Conservation (phyloP, 2,113 vertebrate species). For the Dipodomys ordii region DNA sequence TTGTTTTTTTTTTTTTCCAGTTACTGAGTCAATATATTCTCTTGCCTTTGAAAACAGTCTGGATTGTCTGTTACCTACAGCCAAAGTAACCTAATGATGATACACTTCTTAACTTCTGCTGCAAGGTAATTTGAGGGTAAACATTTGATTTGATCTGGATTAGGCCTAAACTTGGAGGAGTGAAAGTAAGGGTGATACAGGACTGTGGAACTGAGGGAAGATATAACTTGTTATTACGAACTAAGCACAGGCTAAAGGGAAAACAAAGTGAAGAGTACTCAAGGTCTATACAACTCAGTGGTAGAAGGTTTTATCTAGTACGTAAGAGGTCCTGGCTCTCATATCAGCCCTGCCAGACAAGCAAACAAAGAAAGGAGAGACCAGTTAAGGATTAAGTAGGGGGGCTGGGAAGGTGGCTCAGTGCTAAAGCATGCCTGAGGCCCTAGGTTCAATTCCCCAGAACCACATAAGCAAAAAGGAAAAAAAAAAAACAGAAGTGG, state of each 20-base stretch:
- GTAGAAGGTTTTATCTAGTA: neutral
- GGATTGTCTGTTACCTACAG: slow-evolving; percentile 22
- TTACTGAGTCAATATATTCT: neutral
- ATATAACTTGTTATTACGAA: neutral
- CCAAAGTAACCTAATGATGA: neutral
- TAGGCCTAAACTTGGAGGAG: neutral
- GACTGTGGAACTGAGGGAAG: neutral
- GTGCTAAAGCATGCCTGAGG: too few relatives aligned
- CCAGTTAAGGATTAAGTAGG: too few relatives aligned
- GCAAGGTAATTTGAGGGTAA: neutral
- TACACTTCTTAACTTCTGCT: neutral
- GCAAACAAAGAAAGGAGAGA: neutral
- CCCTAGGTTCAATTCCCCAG: too few relatives aligned
- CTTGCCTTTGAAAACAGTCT: slow-evolving; percentile 31
- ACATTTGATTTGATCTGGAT: neutral
- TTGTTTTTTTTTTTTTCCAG: neutral
- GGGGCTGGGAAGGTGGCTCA: neutral
- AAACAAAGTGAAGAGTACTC: neutral
- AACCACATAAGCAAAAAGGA: too few relatives aligned
- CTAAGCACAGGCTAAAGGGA: neutral
- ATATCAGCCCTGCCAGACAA: neutral
- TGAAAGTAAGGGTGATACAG: slow-evolving; percentile 26
- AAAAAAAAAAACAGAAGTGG: too few relatives aligned
- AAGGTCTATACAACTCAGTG: neutral
- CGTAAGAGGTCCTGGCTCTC: neutral